Percentiles rank a stretch among this genome's conserved stretches.
Conservation (phyloP, 2,113 vertebrate genomes). For the Pardalotus punctatus region DNA sequence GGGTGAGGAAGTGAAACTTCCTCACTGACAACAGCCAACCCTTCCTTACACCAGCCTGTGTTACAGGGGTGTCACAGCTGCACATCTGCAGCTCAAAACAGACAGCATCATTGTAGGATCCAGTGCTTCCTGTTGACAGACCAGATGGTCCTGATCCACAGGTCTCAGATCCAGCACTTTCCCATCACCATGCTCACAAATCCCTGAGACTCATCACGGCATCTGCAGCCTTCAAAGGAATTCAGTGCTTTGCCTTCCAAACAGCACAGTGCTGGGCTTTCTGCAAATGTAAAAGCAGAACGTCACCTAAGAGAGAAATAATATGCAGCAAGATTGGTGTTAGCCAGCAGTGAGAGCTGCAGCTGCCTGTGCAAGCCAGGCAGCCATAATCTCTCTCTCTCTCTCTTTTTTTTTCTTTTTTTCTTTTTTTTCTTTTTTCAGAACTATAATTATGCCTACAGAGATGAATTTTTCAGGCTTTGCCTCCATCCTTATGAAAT, state of each 20-base stretch:
- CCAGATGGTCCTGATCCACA: neutral
- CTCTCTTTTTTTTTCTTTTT: too few species aligned
- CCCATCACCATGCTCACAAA: neutral
- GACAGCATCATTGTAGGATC: neutral
- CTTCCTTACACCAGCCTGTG: neutral
- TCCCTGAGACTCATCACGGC: neutral
- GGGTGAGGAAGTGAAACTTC: neutral
- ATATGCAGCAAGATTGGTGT: accelerated
- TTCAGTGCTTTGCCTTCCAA: neutral
- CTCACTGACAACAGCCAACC: neutral
- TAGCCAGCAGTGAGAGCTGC: neutral
- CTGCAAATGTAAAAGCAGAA: neutral
- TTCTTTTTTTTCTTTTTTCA: too few species aligned
- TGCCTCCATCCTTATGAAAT: neutral
- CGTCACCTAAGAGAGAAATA: neutral
- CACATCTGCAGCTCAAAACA: neutral
- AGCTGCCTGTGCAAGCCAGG: neutral
- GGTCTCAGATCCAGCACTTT: neutral
- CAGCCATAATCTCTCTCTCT: neutral
- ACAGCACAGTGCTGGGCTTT: accelerated
- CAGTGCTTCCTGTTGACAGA: neutral
- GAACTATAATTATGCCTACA: neutral
- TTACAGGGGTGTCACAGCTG: neutral
- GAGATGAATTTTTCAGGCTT: neutral
- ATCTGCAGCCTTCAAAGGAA: neutral